Percentiles rank a stretch among this genome's conserved stretches.
phyloP scores from a whole-genome alignment of 1,140 invertebrate species.

The Lucilia sericata region DNA sequence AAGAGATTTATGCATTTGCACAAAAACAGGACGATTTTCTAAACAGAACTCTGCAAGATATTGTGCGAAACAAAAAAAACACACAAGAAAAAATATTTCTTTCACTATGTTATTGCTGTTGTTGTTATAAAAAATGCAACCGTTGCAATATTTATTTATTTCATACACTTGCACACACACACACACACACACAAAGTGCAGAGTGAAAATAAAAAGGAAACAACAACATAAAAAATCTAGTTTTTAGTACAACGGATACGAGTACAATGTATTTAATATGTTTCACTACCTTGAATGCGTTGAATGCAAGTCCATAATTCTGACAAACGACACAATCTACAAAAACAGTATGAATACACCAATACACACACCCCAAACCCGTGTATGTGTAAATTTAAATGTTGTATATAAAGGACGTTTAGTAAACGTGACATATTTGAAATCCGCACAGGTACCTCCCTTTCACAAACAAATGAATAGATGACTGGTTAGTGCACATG shows the following conservation, averaged over 20 bases:
- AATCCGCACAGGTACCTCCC: slow-evolving; percentile 17
- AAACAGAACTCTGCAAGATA: background rate
- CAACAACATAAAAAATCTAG: background rate
- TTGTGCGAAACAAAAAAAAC: background rate
- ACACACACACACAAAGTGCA: background rate
- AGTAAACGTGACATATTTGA: slow-evolving; percentile 27
- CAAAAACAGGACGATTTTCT: slow-evolving; percentile 7
- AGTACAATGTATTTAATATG: slow-evolving; percentile 3
- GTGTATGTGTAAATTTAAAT: background rate
- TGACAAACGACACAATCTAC: background rate
- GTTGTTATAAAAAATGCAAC: slow-evolving; percentile 12
- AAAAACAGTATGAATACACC: background rate
- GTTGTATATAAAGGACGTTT: slow-evolving; percentile 7
- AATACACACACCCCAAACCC: background rate
- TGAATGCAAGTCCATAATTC: slow-evolving; percentile 1
- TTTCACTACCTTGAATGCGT: slow-evolving; percentile 23
- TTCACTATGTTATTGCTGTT: background rate
- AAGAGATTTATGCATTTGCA: background rate
- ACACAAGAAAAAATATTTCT: background rate
- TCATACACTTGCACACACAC: background rate
- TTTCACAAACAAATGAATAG: slow-evolving; percentile 19
- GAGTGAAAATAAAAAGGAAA: background rate
- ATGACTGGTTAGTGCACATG: slow-evolving; percentile 19
- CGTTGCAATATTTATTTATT: slow-evolving; percentile 18
- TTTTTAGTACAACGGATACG: background rate